Percentiles rank a stretch among this genome's conserved stretches.
Conservation (phyloP, 1,140 invertebrate genomes). For the Gonioctena quinquepunctata region DNA sequence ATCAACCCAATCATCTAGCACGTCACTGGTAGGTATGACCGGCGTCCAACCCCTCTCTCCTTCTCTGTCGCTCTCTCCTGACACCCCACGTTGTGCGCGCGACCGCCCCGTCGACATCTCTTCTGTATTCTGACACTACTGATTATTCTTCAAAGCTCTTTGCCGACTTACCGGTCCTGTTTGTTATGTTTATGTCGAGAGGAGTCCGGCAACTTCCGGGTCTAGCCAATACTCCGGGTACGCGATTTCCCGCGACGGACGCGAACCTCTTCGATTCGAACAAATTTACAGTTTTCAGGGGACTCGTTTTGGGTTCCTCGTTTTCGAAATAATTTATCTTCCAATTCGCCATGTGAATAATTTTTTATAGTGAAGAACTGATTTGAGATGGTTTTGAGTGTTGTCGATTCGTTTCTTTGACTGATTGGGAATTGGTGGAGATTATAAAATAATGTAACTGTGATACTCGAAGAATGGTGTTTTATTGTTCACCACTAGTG, state of each 20-base stretch:
- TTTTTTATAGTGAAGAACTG: neutral
- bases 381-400: too few relatives aligned
- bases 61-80: slow-evolving; percentile 18
- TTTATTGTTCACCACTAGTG: slow-evolving; percentile 10
- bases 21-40: slow-evolving; percentile 2
- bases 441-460: slow-evolving; percentile 1
- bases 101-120: slow-evolving; percentile 20
- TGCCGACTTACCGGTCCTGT: slow-evolving; percentile 1
- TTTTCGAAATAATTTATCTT: neutral
- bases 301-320: neutral
- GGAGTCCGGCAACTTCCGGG: neutral
- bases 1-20: neutral
- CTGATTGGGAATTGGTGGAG: too few relatives aligned
- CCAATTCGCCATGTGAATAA: neutral
- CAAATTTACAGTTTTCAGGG: too few relatives aligned
- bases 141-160: slow-evolving; percentile 27
- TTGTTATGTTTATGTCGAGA: slow-evolving; percentile 13
- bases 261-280: too few relatives aligned
- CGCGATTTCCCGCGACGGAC: neutral
- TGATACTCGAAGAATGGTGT: slow-evolving; percentile 24
- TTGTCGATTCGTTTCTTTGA: neutral
- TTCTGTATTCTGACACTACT: slow-evolving; percentile 33
- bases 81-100: slow-evolving; percentile 27
- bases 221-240: slow-evolving; percentile 13
- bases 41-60: slow-evolving; percentile 12